Conservation (phyloP, 2,888 invertebrate genomes). For the Drosophila paramelanica region DNA sequence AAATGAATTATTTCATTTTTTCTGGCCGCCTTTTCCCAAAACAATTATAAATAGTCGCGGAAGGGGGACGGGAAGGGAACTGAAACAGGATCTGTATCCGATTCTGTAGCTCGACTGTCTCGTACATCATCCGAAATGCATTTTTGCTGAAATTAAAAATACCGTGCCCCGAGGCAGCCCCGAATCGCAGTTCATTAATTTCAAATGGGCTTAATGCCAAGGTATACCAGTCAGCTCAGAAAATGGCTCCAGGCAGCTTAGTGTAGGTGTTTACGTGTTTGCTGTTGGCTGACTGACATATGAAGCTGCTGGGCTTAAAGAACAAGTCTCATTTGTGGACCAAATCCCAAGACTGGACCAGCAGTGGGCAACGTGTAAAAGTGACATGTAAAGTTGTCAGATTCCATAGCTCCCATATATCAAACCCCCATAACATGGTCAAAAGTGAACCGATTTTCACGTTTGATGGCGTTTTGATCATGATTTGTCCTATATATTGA, state of each 20-base stretch:
- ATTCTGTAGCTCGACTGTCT: conserved; percentile 20
- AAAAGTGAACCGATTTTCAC: too few species aligned
- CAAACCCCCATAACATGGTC: too few species aligned
- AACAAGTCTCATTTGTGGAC: background rate
- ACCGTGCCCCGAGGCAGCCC: conserved; percentile 6
- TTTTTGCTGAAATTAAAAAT: conserved; percentile 70
- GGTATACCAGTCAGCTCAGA: background rate
- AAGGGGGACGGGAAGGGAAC: background rate
- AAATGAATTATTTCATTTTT: conserved; percentile 66
- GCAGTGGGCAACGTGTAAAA: background rate
- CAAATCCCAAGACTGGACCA: conserved; percentile 2
- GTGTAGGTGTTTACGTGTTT: background rate
- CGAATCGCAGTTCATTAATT: conserved; percentile 77
- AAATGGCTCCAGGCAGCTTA: conserved; percentile 10
- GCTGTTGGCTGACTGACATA: conserved; percentile 19
- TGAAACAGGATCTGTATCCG: background rate
- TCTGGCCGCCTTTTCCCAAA: conserved; percentile 69
- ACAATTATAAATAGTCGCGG: conserved; percentile 70
- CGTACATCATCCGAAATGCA: conserved; percentile 74
- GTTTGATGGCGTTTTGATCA: too few species aligned
- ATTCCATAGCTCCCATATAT: too few species aligned
- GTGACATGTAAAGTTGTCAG: too few species aligned
- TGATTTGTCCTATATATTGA: too few species aligned
- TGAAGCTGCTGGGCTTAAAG: conserved; percentile 8
- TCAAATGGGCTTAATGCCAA: conserved; percentile 58